Conservation (phyloP, 1,140 invertebrate species). For the Anoplolepis gracilipes region DNA sequence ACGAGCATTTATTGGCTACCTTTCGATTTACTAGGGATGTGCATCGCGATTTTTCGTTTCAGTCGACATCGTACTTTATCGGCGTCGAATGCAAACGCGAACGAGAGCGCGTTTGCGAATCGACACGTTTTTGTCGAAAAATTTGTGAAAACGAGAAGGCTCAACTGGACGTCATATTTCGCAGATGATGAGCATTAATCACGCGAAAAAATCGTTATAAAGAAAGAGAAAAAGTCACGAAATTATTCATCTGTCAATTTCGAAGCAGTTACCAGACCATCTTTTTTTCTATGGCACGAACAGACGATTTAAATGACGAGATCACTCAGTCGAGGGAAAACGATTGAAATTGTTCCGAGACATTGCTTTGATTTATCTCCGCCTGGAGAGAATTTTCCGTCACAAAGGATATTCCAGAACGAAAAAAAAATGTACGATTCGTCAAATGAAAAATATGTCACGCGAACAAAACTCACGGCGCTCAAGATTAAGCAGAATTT, state of each 20-base stretch:
- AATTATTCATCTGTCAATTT: slow-evolving; percentile 47
- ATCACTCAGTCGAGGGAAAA: slow-evolving; percentile 17
- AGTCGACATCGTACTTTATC: slow-evolving; percentile 26
- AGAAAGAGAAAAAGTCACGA: neutral
- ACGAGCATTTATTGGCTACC: neutral
- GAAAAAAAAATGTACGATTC: neutral
- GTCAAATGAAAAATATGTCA: neutral
- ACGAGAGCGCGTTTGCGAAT: neutral
- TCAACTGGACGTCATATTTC: slow-evolving; percentile 24
- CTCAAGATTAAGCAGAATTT: neutral
- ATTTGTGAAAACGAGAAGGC: neutral
- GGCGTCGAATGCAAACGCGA: neutral
- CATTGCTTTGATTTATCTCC: slow-evolving; percentile 58
- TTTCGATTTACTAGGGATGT: slow-evolving; percentile 5
- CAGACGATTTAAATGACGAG: slow-evolving; percentile 33
- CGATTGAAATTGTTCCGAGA: slow-evolving; percentile 40
- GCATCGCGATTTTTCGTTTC: slow-evolving; percentile 1
- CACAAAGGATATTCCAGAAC: neutral
- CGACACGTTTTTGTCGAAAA: slow-evolving; percentile 14
- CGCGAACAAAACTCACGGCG: neutral
- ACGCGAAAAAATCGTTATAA: slow-evolving; percentile 46
- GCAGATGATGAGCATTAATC: slow-evolving; percentile 56
- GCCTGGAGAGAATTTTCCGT: neutral
- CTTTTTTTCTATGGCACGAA: neutral
- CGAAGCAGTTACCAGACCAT: neutral